phyloP scores from a whole-genome alignment of 1,140 invertebrate genomes.

The Temnothorax nylanderi region DNA sequence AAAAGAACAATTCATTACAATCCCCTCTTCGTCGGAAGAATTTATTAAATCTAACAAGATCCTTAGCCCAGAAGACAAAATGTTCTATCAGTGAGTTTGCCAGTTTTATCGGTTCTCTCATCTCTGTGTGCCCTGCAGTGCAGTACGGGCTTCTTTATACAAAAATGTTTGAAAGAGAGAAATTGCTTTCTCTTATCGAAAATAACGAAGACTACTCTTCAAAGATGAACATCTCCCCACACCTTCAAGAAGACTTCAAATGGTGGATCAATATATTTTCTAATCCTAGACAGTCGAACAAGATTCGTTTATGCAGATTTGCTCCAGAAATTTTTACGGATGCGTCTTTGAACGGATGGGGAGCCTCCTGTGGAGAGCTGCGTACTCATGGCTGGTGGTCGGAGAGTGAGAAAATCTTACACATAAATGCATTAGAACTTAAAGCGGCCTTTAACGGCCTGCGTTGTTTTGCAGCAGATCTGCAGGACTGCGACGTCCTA shows the following conservation, averaged over 20 bases:
- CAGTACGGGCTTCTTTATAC: not conserved
- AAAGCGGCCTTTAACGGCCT: not conserved
- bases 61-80: not conserved
- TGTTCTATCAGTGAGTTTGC: not conserved
- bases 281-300: not conserved
- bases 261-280: not conserved
- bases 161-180: not conserved
- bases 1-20: not conserved
- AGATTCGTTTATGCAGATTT: not conserved
- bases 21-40: not conserved
- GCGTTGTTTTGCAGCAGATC: not conserved
- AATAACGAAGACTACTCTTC: not conserved
- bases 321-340: not conserved
- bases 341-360: not conserved
- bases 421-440: not conserved
- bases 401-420: not conserved
- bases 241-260: not conserved
- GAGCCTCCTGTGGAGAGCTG: not conserved
- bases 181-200: no score
- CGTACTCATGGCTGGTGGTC: not conserved
- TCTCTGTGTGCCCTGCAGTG: not conserved
- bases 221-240: not conserved
- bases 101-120: not conserved
- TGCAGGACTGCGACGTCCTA: not conserved
- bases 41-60: not conserved